phyloP scores from a whole-genome alignment of 2,113 vertebrate species.

The Psittacula cyanocephala region DNA sequence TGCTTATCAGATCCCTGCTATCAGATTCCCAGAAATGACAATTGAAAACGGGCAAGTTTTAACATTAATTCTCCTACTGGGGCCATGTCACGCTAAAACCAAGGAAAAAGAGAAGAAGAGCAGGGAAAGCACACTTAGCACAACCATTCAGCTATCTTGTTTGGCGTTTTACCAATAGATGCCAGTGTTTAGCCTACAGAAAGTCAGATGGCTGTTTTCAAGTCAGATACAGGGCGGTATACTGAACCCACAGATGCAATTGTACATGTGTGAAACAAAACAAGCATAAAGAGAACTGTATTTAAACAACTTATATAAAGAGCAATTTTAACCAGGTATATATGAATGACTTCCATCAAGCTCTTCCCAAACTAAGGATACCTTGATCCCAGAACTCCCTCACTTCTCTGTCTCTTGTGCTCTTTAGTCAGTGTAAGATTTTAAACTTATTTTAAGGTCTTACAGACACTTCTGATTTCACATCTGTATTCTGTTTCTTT shows the following conservation, averaged over 20 bases:
- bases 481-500: background rate
- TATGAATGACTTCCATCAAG: background rate
- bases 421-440: background rate
- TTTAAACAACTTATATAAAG: conserved; percentile 34
- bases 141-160: background rate
- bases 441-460: background rate
- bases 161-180: background rate
- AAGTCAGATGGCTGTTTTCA: conserved; percentile 43
- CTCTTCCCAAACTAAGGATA: background rate
- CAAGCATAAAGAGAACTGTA: background rate
- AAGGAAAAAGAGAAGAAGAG: background rate
- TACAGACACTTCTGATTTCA: background rate
- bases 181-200: background rate
- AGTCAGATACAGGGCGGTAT: background rate
- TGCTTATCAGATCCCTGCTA: background rate
- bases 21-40: background rate
- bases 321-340: background rate
- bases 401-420: background rate
- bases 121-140: background rate
- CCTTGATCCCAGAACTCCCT: background rate
- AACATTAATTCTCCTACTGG: background rate
- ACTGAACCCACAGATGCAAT: background rate
- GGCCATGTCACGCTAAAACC: background rate
- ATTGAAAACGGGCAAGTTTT: background rate
- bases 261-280: conserved; percentile 33